These are phyloP conservation scores for Prionace glauca DNA, from an alignment of 2,797 vertebrate species.

Conservation along the genomic window DNA sequence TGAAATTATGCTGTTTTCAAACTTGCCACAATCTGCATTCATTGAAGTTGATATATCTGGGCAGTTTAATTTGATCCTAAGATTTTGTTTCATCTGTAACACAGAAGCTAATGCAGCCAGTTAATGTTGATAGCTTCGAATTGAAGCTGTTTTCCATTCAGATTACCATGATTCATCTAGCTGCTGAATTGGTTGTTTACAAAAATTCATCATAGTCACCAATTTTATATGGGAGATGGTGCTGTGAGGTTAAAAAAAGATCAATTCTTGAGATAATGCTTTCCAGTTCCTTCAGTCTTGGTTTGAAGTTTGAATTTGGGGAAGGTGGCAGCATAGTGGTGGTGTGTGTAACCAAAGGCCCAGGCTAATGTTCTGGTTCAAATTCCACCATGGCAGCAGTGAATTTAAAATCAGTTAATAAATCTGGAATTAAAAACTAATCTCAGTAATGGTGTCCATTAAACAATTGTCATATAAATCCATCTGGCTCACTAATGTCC, in stretches of 20 bases:
- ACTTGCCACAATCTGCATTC: background rate
- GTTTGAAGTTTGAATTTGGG: background rate
- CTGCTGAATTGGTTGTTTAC: background rate
- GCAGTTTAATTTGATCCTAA: background rate
- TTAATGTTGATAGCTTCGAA: background rate
- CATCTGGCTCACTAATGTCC: too few relatives aligned
- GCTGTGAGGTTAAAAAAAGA: background rate
- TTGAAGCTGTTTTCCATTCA: background rate
- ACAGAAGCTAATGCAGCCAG: background rate
- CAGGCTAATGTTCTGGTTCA: too few relatives aligned
- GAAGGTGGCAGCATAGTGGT: too few relatives aligned
- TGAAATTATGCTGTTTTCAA: background rate
- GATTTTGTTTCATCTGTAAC: background rate
- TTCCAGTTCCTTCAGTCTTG: background rate
- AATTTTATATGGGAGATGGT: background rate
- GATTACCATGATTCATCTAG: background rate
- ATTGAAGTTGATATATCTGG: background rate
- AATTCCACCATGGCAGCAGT: too few relatives aligned
- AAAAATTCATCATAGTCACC: background rate
- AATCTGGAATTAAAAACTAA: too few relatives aligned
- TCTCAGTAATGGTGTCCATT: too few relatives aligned
- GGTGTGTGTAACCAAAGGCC: too few relatives aligned
- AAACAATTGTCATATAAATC: too few relatives aligned
- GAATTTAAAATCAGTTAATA: too few relatives aligned
- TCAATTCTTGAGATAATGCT: background rate